Conservation (phyloP, 2,797 vertebrate genomes). For the Avahi laniger region DNA sequence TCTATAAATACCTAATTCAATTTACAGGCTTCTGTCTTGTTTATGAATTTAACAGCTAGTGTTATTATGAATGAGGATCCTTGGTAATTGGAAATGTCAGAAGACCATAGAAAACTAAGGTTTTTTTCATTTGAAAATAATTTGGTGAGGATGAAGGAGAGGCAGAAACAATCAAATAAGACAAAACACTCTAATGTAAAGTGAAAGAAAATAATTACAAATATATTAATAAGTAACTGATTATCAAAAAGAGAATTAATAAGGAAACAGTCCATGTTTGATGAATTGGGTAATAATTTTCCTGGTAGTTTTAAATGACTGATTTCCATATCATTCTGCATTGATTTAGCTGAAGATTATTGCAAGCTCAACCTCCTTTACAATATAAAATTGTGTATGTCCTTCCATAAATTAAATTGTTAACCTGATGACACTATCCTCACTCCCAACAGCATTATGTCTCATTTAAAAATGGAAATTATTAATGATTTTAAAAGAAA, state of each 20-base stretch:
- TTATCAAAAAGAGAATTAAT: slow-evolving; percentile 62
- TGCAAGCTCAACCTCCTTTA: background rate
- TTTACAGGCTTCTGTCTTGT: slow-evolving; percentile 60
- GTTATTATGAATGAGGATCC: slow-evolving; percentile 57
- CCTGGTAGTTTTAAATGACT: slow-evolving; percentile 31
- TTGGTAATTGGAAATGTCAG: slow-evolving; percentile 70
- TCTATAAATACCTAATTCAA: slow-evolving; percentile 61
- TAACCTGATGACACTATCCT: slow-evolving; percentile 35
- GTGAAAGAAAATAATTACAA: slow-evolving; percentile 55
- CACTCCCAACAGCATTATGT: slow-evolving; percentile 33
- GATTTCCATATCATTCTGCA: slow-evolving; percentile 63
- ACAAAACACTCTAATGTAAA: slow-evolving; percentile 42
- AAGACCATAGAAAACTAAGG: slow-evolving; percentile 35
- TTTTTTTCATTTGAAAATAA: slow-evolving; percentile 45
- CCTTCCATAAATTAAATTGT: slow-evolving; percentile 11
- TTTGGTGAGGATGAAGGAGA: background rate
- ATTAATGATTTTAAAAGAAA: background rate
- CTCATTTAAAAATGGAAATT: slow-evolving; percentile 41
- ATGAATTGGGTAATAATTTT: slow-evolving; percentile 63
- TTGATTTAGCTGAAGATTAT: slow-evolving; percentile 41
- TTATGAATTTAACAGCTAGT: slow-evolving; percentile 56
- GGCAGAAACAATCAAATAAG: slow-evolving; percentile 17
- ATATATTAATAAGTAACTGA: slow-evolving; percentile 61
- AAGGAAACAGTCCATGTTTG: slow-evolving; percentile 42
- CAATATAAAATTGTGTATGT: background rate